Evolutionary conservation across 1,140 invertebrate genomes (phyloP), one percentile per base, ranked within the genome.

Genomic region (Drosophila mojavensis): DNA sequence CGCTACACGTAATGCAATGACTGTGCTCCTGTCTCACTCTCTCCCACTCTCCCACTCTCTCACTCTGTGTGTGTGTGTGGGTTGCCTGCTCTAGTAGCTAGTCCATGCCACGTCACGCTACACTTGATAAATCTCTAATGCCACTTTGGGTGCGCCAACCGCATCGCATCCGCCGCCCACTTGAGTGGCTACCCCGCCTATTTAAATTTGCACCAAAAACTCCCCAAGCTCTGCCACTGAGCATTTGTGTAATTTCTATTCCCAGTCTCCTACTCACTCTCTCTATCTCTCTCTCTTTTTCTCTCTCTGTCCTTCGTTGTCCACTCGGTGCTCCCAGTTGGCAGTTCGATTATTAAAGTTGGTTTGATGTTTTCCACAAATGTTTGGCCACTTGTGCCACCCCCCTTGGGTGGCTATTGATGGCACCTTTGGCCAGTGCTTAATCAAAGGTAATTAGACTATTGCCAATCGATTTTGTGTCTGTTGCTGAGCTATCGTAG

Each of bases 51-150:
- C 5, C 47, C 26, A 17, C 0, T 17, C 5, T 30, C 28, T 30
- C 28, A 30, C 20, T 24, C 20, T 24, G 36, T 53, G 30, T 59
- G 33, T 65, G 48, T 41, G 47, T 66, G 20, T 47, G 30, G 53
- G 53, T 69, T 53, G 43, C 30, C 26, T 50, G 59, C 41, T 43
- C 48, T 11, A 69, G 48, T 53, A 75, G 61, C 71, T 78, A 79
- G 79, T 82, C 83, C 79, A 82, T 88, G 83, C 83, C 83, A 78
- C 83, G 83, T 86, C 83, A 86, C 84, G 84, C 80, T 83, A 88
- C 84, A 88, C 83, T 88, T 88, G 83, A 88, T 88, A 88, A 88
- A 88, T 88, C 83, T 89, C 83, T 88, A 88, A 88, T 88, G 83
- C 83, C 84, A 88, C 83, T 88, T 88, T 88, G 84, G 78, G 76